Base-by-base conservation (phyloP, 2,113 vertebrate species). In the Meleagris gallopavo region DNA sequence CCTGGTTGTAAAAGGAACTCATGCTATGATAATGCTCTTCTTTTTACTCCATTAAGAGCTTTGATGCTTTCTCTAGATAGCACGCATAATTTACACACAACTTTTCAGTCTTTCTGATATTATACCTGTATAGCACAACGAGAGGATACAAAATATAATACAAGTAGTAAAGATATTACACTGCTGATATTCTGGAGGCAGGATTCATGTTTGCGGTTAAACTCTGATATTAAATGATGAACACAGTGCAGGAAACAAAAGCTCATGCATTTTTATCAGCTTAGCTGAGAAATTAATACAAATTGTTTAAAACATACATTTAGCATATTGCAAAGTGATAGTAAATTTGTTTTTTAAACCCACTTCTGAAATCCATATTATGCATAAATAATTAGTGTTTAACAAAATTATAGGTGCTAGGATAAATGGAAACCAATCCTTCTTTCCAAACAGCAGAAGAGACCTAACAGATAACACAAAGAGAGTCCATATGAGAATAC, bases 341-440 rank as follows among this genome's bases (percentile, higher is more conserved):
- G 79, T 62, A 40, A 93, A 64, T 90, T 77, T 21, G 77, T 4
- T 89, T 94, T 92, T 93, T 78, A 87, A 95, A 95, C 14, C 13
- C 88, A 88, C 72, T 90, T 92, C 90, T 96, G 67, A 97, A 97
- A 77, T 43, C 17, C 43, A 38, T 66, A 25, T 32, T 88, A 69
- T 75, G 83, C 45, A 92, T 91, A 83, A 88, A 78, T 92, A 91
- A 95, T 93, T 95, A 76, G 84, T 93, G 75, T 83, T 97, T 95
- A 96, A 71, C 64, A 93, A 94, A 97, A 94, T 94, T 93, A 94
- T 83, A 88, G 88, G 70, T 96, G 38, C 17, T 86, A 70, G 13
- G 67, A 50, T 83, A 93, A 95, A 91, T 83, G 84, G 55, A 96
- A 98, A 90, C 72, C 72, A 93, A 84, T 92, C 80, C 27, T 96